Evolutionary conservation across 2,888 invertebrate species (phyloP), one percentile per base, ranked within the genome.

Genomic region (Drosophila yooni): DNA sequence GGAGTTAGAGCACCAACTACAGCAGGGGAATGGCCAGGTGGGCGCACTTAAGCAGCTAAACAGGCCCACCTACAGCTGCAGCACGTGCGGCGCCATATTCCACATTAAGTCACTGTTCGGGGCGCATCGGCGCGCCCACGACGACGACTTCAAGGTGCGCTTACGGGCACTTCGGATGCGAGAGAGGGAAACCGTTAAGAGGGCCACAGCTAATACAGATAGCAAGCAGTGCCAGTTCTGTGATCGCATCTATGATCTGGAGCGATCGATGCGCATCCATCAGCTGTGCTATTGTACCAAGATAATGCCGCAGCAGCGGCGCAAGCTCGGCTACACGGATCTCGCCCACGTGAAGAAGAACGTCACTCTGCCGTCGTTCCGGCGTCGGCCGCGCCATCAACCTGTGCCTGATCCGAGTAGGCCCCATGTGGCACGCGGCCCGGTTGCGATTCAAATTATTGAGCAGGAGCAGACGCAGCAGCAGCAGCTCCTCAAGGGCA

Each of bases 321-420:
- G 87, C 68, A 88, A 78, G 7, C 57, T 87, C 7, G 75, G 65
- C 65, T 87, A 70, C 56, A 90, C 90, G 2, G 87, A 87, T 46
- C 51, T 90, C 50, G 73, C 72, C 31, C 87, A 87, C 54, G 83
- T 86, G 69, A 90, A 90, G 69, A 90, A 90, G 71, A 79, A 80
- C 18, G 65, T 81, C 0, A 88, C 87, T 33, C 53, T 87, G 75
- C 90, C 86, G 2, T 74, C 36, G n/a, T 87, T 85, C n/a, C 54
- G 68, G 25, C 69, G 72, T 2, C 1, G 60, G 50, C 60, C 76
- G 25, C 1, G 33, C 11, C 59, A 50, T 21, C 70, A 57, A 0
- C 67, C 40, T 0, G 54, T 48, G 0, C 62, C 74, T 3, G 65
- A 80, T 65, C 81, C 78, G 0, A 63, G 72, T 48, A 78, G 80